Evolutionary conservation across 2,113 vertebrate genomes (phyloP).

Genomic region (Coptodon rendalli): DNA sequence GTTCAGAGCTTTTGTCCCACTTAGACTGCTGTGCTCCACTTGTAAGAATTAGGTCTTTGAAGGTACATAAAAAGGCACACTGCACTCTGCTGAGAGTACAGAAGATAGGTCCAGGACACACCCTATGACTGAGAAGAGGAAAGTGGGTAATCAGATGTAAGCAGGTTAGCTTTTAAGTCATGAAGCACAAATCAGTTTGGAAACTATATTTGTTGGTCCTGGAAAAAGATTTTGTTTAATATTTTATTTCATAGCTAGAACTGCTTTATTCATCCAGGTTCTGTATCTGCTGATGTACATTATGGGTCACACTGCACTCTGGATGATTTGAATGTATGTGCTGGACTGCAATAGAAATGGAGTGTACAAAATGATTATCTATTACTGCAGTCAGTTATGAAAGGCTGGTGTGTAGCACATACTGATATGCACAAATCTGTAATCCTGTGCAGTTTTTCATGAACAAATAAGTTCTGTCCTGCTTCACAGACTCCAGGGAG

Average conservation of each 20-base stretch:
- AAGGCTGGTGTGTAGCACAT: background rate
- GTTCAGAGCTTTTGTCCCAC: conserved; percentile 34
- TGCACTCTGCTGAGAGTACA: background rate
- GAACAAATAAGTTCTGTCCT: background rate
- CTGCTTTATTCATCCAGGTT: background rate
- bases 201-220: background rate
- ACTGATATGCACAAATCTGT: background rate
- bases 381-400: background rate
- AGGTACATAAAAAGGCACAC: conserved; percentile 25
- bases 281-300: background rate
- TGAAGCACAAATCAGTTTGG: background rate
- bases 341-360: background rate
- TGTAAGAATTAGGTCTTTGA: conserved; percentile 63
- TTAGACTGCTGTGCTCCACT: conserved; percentile 60
- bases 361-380: background rate
- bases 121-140: background rate
- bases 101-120: background rate
- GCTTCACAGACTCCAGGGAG: background rate
- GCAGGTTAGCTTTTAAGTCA: background rate
- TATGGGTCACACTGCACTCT: background rate
- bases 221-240: background rate
- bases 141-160: background rate
- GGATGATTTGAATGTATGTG: background rate
- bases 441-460: background rate
- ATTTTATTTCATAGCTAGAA: background rate